phyloP scores from a whole-genome alignment of 2,888 invertebrate species.

The Eucera pruinosa region DNA sequence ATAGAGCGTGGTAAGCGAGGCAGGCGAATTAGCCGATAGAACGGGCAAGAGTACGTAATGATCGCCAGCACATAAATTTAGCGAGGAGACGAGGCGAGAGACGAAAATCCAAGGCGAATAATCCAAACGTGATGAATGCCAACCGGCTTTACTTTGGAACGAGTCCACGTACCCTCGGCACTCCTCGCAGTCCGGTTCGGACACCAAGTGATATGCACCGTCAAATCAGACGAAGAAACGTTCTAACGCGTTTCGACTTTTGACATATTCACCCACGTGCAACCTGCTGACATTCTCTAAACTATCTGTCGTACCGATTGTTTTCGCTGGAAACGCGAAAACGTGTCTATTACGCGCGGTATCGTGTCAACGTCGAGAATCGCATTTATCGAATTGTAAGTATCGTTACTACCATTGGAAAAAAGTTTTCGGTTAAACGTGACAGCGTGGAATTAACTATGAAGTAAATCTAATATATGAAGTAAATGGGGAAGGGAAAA shows the following conservation, averaged over 20 bases:
- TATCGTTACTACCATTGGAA: too few relatives aligned
- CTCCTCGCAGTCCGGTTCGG: slow-evolving; percentile 31
- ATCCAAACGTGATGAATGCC: slow-evolving; percentile 72
- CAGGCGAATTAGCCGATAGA: slow-evolving; percentile 64
- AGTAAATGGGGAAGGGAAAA: too few relatives aligned
- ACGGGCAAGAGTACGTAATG: slow-evolving; percentile 56
- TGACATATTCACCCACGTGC: slow-evolving; percentile 67
- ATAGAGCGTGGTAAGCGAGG: slow-evolving; percentile 34
- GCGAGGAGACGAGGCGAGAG: slow-evolving; percentile 68
- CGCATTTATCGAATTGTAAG: too few relatives aligned
- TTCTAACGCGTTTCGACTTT: slow-evolving; percentile 71
- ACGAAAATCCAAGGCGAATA: slow-evolving; percentile 65
- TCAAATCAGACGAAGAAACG: slow-evolving; percentile 62
- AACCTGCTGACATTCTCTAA: slow-evolving; percentile 56
- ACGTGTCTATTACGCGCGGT: slow-evolving; percentile 17
- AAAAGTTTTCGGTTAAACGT: too few relatives aligned
- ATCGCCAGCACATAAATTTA: slow-evolving; percentile 70
- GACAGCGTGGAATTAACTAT: too few relatives aligned
- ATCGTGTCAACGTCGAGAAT: too few relatives aligned
- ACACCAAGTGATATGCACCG: slow-evolving; percentile 51
- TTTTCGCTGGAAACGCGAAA: slow-evolving; percentile 13
- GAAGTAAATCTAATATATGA: too few relatives aligned
- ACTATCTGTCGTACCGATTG: slow-evolving; percentile 13
- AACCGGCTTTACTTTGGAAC: slow-evolving; percentile 69
- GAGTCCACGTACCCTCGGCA: slow-evolving; percentile 58